Evolutionary conservation across 35 echinoderm and acorn worm genomes (phyloP).

Genomic region (Heliocidaris erythrogramma): DNA sequence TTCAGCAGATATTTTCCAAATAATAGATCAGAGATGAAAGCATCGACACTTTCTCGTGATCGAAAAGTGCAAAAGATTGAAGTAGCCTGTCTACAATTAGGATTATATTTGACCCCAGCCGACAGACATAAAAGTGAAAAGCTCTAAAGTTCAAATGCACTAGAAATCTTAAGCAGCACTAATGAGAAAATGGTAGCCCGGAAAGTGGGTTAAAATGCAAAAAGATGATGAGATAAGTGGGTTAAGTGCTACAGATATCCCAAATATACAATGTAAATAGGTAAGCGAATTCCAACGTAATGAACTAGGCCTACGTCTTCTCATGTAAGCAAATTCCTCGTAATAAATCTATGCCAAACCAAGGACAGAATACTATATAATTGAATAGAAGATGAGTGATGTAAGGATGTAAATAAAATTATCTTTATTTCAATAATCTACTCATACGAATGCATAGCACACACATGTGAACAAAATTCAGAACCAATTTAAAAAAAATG

Average conservation of each 20-base stretch:
- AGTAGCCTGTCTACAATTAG: not conserved
- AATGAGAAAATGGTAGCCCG: slow-evolving; percentile 1
- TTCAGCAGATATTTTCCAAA: not conserved
- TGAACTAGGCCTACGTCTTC: too few species aligned
- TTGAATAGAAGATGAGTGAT: too few species aligned
- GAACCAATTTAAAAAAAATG: too few species aligned
- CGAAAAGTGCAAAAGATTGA: not conserved
- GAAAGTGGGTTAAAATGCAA: not conserved
- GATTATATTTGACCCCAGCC: not conserved
- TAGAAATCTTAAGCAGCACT: not conserved
- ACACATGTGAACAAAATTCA: too few species aligned
- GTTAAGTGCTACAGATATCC: not conserved
- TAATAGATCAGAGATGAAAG: not conserved
- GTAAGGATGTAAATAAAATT: too few species aligned
- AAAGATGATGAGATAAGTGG: not conserved
- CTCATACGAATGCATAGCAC: too few species aligned
- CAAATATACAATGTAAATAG: not conserved
- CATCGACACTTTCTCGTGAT: not conserved
- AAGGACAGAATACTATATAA: too few species aligned
- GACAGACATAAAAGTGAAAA: not conserved
- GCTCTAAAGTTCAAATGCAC: not conserved
- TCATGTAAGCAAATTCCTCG: too few species aligned
- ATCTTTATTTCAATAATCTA: too few species aligned
- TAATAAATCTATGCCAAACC: too few species aligned
- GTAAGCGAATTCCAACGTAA: not conserved